Conservation (phyloP, 2,797 vertebrate genomes). For the Microctenopoma stevenorrisi region DNA sequence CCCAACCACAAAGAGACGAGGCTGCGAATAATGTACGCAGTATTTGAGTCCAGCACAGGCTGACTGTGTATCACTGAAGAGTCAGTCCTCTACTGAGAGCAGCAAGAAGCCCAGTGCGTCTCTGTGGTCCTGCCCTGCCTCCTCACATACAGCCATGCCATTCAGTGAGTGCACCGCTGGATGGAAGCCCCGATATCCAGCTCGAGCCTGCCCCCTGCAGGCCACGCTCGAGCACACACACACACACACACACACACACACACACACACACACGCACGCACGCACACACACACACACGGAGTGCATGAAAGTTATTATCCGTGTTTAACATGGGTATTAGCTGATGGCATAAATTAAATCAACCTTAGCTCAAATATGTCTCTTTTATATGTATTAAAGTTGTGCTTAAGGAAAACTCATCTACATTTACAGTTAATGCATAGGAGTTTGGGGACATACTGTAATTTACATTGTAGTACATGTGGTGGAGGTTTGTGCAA, state of each 20-base stretch:
- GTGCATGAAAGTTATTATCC: too few relatives aligned
- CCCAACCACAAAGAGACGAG: neutral
- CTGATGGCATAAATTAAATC: too few relatives aligned
- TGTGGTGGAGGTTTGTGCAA: neutral
- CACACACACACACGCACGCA: too few relatives aligned
- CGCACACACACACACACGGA: too few relatives aligned
- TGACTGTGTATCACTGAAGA: conserved; percentile 20
- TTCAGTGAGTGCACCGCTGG: conserved; percentile 36
- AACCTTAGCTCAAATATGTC: too few relatives aligned
- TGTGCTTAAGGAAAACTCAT: too few relatives aligned
- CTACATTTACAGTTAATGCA: too few relatives aligned
- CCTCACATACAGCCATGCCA: conserved; percentile 29
- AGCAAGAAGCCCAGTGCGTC: conserved; percentile 26
- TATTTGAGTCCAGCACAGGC: conserved; percentile 18
- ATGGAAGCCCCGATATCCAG: neutral
- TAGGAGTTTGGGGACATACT: too few relatives aligned
- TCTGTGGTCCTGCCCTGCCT: conserved; percentile 56
- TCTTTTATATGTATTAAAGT: too few relatives aligned
- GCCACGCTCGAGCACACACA: neutral
- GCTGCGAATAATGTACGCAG: neutral
- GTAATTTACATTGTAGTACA: too few relatives aligned
- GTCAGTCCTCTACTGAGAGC: conserved; percentile 32
- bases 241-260: too few relatives aligned
- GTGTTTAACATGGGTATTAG: too few relatives aligned
- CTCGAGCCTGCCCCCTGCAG: conserved; percentile 41